Conservation (phyloP, 2,797 vertebrate species). For the Helarctos malayanus region DNA sequence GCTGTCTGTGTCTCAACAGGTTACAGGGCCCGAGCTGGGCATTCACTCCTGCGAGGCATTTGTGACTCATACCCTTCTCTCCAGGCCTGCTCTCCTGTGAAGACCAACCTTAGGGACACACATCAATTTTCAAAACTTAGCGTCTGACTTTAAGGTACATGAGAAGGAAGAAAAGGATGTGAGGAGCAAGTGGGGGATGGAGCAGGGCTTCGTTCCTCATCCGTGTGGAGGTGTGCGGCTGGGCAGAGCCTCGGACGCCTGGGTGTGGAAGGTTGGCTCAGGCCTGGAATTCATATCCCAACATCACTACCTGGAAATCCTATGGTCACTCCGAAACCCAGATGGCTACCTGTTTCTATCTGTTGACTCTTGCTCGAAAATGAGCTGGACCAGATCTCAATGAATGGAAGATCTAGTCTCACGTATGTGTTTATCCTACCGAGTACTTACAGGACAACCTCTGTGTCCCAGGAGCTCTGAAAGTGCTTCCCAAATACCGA, state of each 20-base stretch:
- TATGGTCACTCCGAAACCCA: rapidly evolving
- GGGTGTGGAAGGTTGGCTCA: not conserved
- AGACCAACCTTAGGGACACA: not conserved
- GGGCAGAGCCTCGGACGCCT: rapidly evolving
- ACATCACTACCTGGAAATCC: rapidly evolving
- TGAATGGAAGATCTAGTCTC: too few species aligned
- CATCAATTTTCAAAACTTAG: rapidly evolving
- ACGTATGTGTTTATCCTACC: not conserved
- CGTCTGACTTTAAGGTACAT: too few species aligned
- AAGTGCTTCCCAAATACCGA: not conserved
- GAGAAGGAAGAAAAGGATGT: not conserved
- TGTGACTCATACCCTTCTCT: rapidly evolving
- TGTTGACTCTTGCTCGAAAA: not conserved
- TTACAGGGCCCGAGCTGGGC: not conserved
- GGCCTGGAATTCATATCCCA: too few species aligned
- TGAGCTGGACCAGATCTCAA: rapidly evolving
- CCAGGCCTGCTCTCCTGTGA: rapidly evolving
- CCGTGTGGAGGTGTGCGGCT: not conserved
- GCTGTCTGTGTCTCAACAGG: not conserved
- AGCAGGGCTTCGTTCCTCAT: not conserved
- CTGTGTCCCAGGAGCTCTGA: rapidly evolving
- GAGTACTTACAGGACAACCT: rapidly evolving
- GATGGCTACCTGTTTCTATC: too few species aligned
- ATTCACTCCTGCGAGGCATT: rapidly evolving
- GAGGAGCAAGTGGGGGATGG: too few species aligned